Conservation (phyloP, 2,888 invertebrate species). For the Agrochola lota region DNA sequence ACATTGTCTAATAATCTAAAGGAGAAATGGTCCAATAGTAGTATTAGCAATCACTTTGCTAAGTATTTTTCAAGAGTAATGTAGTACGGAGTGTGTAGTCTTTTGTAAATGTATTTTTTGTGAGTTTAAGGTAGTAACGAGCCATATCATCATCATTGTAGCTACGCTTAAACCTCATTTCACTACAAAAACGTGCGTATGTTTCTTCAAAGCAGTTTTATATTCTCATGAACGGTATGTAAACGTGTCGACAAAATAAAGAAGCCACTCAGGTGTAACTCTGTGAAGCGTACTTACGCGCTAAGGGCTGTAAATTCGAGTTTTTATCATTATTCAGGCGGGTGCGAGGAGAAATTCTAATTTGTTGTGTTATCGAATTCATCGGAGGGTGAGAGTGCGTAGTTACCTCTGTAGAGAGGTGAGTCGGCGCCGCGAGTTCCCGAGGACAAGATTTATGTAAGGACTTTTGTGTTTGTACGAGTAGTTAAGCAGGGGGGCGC, state of each 20-base stretch:
- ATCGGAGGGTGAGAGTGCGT: slow-evolving; percentile 79
- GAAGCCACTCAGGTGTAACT: slow-evolving; percentile 77
- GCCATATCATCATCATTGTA: slow-evolving; percentile 43
- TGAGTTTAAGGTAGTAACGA: slow-evolving; percentile 16
- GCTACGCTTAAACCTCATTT: slow-evolving; percentile 43
- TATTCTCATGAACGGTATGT: slow-evolving; percentile 68
- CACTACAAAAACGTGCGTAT: slow-evolving; percentile 50
- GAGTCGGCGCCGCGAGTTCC: slow-evolving; percentile 83
- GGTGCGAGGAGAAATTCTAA: slow-evolving; percentile 78
- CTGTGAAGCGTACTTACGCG: slow-evolving; percentile 78
- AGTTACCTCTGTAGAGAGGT: slow-evolving; percentile 80
- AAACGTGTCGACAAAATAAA: slow-evolving; percentile 80
- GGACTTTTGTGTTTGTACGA: slow-evolving; percentile 90
- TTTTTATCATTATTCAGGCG: slow-evolving; percentile 79
- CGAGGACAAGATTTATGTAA: slow-evolving; percentile 90
- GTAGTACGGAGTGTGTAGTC: too few relatives aligned
- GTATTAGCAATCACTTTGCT: background rate
- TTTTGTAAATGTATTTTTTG: slow-evolving; percentile 28
- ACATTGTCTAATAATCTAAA: slow-evolving; percentile 49
- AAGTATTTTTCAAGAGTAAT: slow-evolving; percentile 25
- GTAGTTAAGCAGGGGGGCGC: slow-evolving; percentile 85
- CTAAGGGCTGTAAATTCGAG: slow-evolving; percentile 76
- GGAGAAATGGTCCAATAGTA: slow-evolving; percentile 11
- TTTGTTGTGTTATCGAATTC: slow-evolving; percentile 87
- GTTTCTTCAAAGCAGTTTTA: slow-evolving; percentile 60